Percentiles rank a stretch among this genome's conserved stretches.
These are phyloP conservation scores for Iselma pallidipennis DNA, from an alignment of 2,888 invertebrate species.

Conservation along the genomic window DNA sequence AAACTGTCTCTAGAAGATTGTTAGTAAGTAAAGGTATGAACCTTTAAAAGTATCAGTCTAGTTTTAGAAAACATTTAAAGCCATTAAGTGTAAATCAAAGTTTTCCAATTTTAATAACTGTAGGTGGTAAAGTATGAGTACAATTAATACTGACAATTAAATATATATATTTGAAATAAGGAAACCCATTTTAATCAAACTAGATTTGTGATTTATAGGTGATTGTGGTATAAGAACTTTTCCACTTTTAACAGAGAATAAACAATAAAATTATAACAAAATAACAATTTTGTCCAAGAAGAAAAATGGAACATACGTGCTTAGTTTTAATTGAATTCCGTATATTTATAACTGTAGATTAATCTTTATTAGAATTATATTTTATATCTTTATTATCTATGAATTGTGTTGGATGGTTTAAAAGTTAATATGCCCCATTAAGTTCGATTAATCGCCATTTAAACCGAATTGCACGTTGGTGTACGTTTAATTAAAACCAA, in stretches of 20 bases:
- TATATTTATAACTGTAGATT: constrained; percentile 1
- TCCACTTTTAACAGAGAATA: not conserved
- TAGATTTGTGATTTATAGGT: not conserved
- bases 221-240: no score
- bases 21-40: no score
- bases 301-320: not conserved
- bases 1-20: no score
- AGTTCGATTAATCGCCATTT: not conserved
- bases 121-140: constrained; percentile 1
- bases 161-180: not conserved
- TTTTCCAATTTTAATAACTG: not conserved
- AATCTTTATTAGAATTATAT: constrained; percentile 2
- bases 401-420: constrained; percentile 2
- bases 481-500: not conserved
- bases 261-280: not conserved
- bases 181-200: not conserved
- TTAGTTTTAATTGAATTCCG: not conserved
- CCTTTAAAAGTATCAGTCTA: no score
- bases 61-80: not conserved
- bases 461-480: not conserved
- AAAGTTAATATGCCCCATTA: not conserved
- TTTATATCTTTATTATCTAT: not conserved
- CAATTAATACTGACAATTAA: constrained; percentile 5
- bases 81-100: not conserved
- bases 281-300: not conserved